Conservation (phyloP, 2,113 vertebrate species). For the Stigmatopora nigra region DNA sequence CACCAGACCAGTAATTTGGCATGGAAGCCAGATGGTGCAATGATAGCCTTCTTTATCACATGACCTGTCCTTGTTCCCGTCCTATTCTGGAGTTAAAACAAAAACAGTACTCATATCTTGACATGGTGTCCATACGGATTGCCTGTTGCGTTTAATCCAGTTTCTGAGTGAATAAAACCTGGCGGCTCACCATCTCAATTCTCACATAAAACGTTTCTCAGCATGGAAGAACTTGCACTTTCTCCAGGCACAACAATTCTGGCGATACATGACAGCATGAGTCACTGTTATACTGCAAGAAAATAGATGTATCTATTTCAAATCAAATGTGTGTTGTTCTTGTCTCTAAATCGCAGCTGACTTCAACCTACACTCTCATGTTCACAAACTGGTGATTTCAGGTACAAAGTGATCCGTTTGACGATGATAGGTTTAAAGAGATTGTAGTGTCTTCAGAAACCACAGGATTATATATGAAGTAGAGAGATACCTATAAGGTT, state of each 20-base stretch:
- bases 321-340: neutral
- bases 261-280: neutral
- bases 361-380: neutral
- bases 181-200: neutral
- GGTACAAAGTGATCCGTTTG: neutral
- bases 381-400: neutral
- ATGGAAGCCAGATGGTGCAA: neutral
- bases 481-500: constrained; percentile 1
- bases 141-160: neutral
- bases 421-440: neutral
- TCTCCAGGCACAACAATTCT: neutral
- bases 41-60: neutral
- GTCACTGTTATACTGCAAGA: neutral
- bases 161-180: neutral
- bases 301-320: neutral
- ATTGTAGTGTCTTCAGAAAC: constrained; percentile 1
- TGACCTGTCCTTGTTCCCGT: neutral
- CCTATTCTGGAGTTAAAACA: neutral
- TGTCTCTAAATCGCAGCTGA: neutral
- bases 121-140: neutral
- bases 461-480: constrained; percentile 17
- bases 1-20: neutral
- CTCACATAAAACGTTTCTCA: neutral
- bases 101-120: neutral
- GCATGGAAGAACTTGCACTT: neutral